A percentile compares a stretch with the other conserved stretches of the same genome.
phyloP scores from a whole-genome alignment of 2,113 vertebrate genomes.

The Archocentrus centrarchus region DNA sequence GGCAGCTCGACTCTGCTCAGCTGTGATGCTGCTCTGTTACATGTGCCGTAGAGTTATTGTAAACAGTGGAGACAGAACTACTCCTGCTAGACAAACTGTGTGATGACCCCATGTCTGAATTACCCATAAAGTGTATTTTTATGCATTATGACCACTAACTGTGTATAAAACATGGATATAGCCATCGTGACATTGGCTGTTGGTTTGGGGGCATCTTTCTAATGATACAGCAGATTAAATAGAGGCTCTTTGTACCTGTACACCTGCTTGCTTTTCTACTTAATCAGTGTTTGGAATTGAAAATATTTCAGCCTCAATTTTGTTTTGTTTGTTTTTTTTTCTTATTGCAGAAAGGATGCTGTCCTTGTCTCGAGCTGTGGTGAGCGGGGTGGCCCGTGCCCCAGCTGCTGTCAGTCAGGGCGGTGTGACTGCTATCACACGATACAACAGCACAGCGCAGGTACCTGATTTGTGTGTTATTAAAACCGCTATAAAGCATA shows the following conservation, averaged over 20 bases:
- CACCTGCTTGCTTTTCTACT: background rate
- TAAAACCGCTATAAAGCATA: background rate
- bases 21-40: no score
- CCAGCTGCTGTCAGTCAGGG: slow-evolving; percentile 65
- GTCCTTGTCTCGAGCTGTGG: slow-evolving; percentile 71
- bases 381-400: slow-evolving; percentile 59
- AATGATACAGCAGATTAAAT: background rate
- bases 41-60: no score
- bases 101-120: no score
- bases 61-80: no score
- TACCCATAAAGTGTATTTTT: no score
- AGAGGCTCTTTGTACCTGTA: background rate
- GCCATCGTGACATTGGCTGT: background rate
- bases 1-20: background rate
- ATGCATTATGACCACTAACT: background rate
- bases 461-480: slow-evolving; percentile 21
- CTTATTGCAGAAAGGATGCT: slow-evolving; percentile 71
- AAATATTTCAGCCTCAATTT: background rate
- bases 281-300: background rate
- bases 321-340: background rate
- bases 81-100: no score
- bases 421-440: slow-evolving; percentile 54
- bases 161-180: background rate
- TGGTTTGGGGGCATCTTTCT: background rate
- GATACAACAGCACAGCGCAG: slow-evolving; percentile 80